Evolutionary conservation across 2,113 vertebrate genomes (phyloP).

Genomic region (Fukomys damarensis): DNA sequence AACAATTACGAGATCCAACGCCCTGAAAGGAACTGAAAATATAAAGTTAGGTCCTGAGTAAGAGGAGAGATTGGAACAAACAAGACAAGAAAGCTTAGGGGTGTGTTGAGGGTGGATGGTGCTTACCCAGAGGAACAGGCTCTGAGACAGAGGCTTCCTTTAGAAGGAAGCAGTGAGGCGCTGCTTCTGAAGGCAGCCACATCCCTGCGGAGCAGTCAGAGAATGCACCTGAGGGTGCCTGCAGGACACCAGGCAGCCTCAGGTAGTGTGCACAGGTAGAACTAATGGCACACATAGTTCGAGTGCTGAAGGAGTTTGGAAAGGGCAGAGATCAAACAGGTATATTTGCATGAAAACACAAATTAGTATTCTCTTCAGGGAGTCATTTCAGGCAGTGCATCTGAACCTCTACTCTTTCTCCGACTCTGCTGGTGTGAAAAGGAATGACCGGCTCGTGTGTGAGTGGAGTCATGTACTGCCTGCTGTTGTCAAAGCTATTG

Average conservation of each 20-base stretch:
- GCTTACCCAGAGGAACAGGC: neutral
- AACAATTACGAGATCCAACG: neutral
- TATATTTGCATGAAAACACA: neutral
- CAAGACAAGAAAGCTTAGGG: neutral
- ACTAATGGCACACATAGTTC: neutral
- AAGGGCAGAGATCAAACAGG: constrained; percentile 24
- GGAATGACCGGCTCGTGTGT: neutral
- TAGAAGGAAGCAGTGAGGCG: accelerated
- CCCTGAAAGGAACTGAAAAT: constrained; percentile 19
- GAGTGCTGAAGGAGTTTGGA: neutral
- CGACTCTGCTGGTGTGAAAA: neutral
- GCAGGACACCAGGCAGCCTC: neutral
- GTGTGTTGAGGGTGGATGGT: neutral
- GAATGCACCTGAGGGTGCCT: neutral
- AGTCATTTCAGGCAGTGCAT: neutral
- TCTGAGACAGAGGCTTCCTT: neutral
- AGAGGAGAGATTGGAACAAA: neutral
- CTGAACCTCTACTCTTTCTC: neutral
- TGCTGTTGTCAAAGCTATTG: neutral
- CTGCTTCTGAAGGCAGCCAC: neutral
- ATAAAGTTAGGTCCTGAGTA: neutral
- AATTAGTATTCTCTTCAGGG: neutral
- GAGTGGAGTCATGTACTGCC: neutral
- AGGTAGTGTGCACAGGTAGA: neutral
- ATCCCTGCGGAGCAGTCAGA: neutral